Base-by-base conservation (phyloP, 2,797 vertebrate species). In the Hydrolagus colliei region DNA sequence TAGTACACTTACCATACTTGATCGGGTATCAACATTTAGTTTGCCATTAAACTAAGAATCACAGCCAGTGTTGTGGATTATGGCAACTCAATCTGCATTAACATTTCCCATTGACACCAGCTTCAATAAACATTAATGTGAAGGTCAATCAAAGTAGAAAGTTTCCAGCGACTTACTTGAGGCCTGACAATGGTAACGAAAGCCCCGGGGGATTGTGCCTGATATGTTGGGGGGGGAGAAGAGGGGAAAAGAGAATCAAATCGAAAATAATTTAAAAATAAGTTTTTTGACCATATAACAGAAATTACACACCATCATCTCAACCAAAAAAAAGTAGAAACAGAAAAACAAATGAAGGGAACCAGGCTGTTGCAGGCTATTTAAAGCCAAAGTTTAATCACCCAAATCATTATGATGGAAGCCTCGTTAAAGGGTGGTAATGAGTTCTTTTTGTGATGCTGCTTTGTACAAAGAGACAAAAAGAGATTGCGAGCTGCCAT, bases 121-220 rank as follows among this genome's bases (percentile, higher is more conserved):
- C 7, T 77, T 77, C 16, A 9, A 77, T 10, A 62, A 59, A 22
- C 12, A 14, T 22, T 77, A 20, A 67, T 32, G 32, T 41, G 41
- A 84, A 84, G 67, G 18, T 16, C 16, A 68, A 41, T 82, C 63
- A 41, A 27, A 18, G 9, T 13, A 13, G 35, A 79, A 1, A 18
- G 68, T 68, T 68, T 73, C 52, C 0, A 79, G 68, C 87, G 87
- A 93, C 92, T 91, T 89, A 95, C 94, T 90, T 88, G 92, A 93
- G 88, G 90, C 86, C 89, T 94, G 93, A 88, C 94, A 95, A 87
- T 94, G 93, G 88, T 93, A 95, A 35, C 92, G 91, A 91, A 94
- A 95, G 18, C 94, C 93, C 88, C 90, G 88, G 0, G 94, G 94
- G 86, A 94, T 92, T 59, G 89, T 88, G 88, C 93, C 94, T 95